Base-by-base conservation (phyloP, 1,140 invertebrate species). In the Drusus annulatus region DNA sequence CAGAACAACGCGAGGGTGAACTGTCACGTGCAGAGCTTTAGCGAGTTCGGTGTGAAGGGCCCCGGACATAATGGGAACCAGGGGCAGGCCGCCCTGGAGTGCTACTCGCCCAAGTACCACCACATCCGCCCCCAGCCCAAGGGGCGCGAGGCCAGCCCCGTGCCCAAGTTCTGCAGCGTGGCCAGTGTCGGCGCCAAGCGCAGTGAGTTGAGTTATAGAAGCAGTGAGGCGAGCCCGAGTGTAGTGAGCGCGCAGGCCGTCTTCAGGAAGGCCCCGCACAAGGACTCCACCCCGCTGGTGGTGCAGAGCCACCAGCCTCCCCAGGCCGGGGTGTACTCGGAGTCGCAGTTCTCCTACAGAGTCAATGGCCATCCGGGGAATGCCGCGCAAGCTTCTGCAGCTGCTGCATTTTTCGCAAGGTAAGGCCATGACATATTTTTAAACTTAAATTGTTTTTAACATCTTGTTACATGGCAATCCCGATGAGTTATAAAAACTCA, bases 101-200 rank as follows among this genome's bases (percentile, higher is more conserved):
- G 88, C 86, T 90, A 90, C 79, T 89, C 89, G 56, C 89, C 89
- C n/a, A 85, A 86, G 75, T 90, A 90, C 80, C 89, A 90, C 82
- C 89, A 89, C 77, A 89, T 90, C 81, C 86, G 89, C 84, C 88
- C 89, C 3, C 83, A 80, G 51, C 74, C 81, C 17, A 79, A 76
- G 58, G 81, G 81, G 28, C 65, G 79, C 51, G 73, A 79, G 56
- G 3, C 17, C 25, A 25, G 21, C 62, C 16, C 5, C 15, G 16
- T 17, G 21, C 19, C 23, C 50, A 74, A 74, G 69, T 74, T 54
- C 50, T 6, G 31, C 31, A 45, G 10, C 17, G 71, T 76, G 7
- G 62, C 31, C 13, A 36, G 25, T 56, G 56, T 36, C 25, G 51
- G 52, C 51, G 52, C 25, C 65, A 62, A 63, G 56, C 75, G 75